These are phyloP conservation scores for Semotilus atromaculatus DNA, from an alignment of 2,797 vertebrate genomes.

Conservation along the genomic window DNA sequence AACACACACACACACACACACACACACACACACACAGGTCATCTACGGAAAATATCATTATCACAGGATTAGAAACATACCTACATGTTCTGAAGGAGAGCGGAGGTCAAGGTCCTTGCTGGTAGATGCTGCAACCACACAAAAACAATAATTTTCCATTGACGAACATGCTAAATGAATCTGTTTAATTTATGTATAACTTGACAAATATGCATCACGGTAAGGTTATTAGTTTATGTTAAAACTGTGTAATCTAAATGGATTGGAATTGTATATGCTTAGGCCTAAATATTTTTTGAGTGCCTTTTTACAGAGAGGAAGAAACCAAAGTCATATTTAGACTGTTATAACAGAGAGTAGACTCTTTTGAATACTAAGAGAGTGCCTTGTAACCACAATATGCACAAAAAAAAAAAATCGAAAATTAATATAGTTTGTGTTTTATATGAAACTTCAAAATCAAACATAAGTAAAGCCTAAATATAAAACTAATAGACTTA, in stretches of 20 bases:
- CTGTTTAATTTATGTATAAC: not conserved
- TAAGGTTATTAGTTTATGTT: not conserved
- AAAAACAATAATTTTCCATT: not conserved
- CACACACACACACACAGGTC: constrained; percentile 65
- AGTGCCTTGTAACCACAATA: not conserved
- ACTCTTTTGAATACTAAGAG: not conserved
- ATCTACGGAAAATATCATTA: constrained; percentile 78
- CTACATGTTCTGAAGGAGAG: not conserved
- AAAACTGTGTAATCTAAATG: not conserved
- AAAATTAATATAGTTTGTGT: not conserved
- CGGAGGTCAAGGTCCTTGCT: not conserved
- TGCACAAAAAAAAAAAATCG: not conserved
- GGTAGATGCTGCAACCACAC: not conserved
- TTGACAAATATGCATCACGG: not conserved
- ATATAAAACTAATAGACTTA: not conserved
- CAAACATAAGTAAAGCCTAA: not conserved
- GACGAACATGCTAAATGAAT: not conserved
- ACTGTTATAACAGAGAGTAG: not conserved
- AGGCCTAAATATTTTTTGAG: not conserved
- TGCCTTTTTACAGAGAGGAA: not conserved
- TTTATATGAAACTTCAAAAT: not conserved
- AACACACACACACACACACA: constrained; percentile 61
- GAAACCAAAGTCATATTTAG: not conserved
- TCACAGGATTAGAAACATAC: constrained; percentile 79
- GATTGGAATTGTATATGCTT: no score